Conservation (phyloP, 1,140 invertebrate genomes). For the Monomorium pharaonis region DNA sequence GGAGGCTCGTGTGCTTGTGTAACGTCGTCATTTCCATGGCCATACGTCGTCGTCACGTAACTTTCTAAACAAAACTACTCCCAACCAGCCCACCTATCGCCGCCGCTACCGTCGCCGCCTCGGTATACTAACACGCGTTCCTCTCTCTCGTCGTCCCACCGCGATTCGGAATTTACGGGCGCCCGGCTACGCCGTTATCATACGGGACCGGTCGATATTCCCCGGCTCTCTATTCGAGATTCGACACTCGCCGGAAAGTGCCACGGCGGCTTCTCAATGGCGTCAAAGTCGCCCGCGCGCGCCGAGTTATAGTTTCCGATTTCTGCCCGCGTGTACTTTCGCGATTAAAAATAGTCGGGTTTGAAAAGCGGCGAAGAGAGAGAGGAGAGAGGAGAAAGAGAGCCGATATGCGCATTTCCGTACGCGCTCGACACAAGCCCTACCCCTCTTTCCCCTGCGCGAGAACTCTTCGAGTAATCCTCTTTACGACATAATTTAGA, state of each 20-base stretch:
- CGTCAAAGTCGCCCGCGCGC: neutral
- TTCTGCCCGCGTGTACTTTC: neutral
- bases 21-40: conserved; percentile 76
- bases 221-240: conserved; percentile 38
- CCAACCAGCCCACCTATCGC: conserved; percentile 50
- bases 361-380: neutral
- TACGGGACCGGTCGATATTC: conserved; percentile 71
- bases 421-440: neutral
- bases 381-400: too few relatives aligned
- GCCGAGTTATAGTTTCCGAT: neutral
- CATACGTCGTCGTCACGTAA: conserved; percentile 71
- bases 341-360: conserved; percentile 3
- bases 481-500: neutral
- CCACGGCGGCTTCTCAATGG: neutral
- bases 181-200: conserved; percentile 64
- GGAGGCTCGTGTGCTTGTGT: conserved; percentile 70
- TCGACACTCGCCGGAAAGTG: conserved; percentile 12
- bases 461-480: neutral
- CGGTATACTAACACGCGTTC: neutral
- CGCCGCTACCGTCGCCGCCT: neutral
- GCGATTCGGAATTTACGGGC: conserved; percentile 52
- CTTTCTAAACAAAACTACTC: conserved; percentile 78
- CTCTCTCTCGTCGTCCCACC: neutral
- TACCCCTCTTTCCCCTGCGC: neutral
- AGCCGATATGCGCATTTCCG: neutral